A percentile compares a stretch with the other conserved stretches of the same genome.
These are phyloP conservation scores for Echinarachnius parma DNA, from an alignment of 53 echinoderm and acorn worm species.

Conservation along the genomic window DNA sequence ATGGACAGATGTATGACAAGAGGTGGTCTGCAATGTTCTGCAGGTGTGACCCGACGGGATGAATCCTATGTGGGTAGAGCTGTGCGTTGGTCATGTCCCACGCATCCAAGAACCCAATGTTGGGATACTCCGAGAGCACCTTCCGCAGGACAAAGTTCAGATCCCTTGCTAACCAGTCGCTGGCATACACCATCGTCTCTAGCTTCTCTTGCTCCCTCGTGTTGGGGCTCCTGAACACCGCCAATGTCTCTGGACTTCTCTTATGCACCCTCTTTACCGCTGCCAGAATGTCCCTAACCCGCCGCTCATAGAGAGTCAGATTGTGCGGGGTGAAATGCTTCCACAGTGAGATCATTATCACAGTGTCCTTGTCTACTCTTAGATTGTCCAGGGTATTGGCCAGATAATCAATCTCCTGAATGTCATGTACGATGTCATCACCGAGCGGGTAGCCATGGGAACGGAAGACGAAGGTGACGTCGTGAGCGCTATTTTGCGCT, in stretches of 20 bases:
- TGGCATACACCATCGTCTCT: slow-evolving; percentile 19
- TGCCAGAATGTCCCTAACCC: slow-evolving; percentile 9
- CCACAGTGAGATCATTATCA: slow-evolving; percentile 47
- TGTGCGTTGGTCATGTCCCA: slow-evolving; percentile 61
- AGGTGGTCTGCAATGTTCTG: slow-evolving; percentile 25
- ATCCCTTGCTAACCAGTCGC: slow-evolving; percentile 48
- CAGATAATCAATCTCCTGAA: slow-evolving; percentile 21
- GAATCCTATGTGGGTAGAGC: slow-evolving; percentile 20
- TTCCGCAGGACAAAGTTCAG: slow-evolving; percentile 21
- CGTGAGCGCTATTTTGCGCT: not conserved
- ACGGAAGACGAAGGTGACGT: slow-evolving; percentile 15
- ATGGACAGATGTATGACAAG: slow-evolving; percentile 20
- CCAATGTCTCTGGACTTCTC: slow-evolving; percentile 40
- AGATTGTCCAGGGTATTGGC: slow-evolving; percentile 42
- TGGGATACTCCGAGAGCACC: not conserved
- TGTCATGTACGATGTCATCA: not conserved
- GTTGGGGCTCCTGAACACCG: slow-evolving; percentile 45
- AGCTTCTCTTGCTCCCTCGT: slow-evolving; percentile 26
- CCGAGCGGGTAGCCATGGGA: slow-evolving; percentile 42
- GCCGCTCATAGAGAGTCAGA: slow-evolving; percentile 35
- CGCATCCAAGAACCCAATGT: slow-evolving; percentile 28
- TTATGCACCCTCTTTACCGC: slow-evolving; percentile 38
- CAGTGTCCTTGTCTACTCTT: not conserved
- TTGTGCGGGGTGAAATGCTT: slow-evolving; percentile 39
- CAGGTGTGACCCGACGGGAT: slow-evolving; percentile 11